These are phyloP conservation scores for Xiphophorus hellerii DNA, from an alignment of 2,113 vertebrate genomes.

Conservation along the genomic window DNA sequence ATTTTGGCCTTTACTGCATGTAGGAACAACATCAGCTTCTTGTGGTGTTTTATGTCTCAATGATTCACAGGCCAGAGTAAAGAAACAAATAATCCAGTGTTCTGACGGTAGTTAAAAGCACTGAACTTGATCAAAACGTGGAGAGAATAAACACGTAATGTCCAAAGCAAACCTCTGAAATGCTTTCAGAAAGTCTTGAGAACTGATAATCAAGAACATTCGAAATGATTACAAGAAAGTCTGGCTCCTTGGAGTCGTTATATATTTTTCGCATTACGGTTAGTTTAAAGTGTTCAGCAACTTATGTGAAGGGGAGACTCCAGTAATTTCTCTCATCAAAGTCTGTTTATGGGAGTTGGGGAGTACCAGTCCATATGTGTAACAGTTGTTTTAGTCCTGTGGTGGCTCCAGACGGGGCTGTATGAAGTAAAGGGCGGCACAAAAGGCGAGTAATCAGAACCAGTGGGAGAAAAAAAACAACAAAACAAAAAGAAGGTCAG, in stretches of 20 bases:
- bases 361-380: slow-evolving; percentile 1
- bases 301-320: neutral
- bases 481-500: neutral
- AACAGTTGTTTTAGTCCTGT: slow-evolving; percentile 7
- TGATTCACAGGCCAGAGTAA: neutral
- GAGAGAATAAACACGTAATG: neutral
- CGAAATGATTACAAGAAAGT: neutral
- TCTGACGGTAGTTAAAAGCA: neutral
- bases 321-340: slow-evolving; percentile 2
- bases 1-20: too few relatives aligned
- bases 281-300: neutral
- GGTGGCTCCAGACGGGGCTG: slow-evolving; percentile 1
- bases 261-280: neutral
- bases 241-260: neutral
- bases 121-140: neutral
- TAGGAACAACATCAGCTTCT: neutral
- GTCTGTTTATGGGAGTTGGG: slow-evolving; percentile 4
- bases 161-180: neutral
- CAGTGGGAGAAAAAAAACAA: neutral
- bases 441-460: neutral
- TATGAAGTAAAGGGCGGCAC: neutral
- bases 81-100: neutral
- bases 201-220: neutral
- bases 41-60: neutral
- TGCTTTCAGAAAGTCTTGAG: neutral